A percentile compares a stretch with the other conserved stretches of the same genome.
phyloP scores from a whole-genome alignment of 2,113 vertebrate genomes.

The Mormyrus iriodes region DNA sequence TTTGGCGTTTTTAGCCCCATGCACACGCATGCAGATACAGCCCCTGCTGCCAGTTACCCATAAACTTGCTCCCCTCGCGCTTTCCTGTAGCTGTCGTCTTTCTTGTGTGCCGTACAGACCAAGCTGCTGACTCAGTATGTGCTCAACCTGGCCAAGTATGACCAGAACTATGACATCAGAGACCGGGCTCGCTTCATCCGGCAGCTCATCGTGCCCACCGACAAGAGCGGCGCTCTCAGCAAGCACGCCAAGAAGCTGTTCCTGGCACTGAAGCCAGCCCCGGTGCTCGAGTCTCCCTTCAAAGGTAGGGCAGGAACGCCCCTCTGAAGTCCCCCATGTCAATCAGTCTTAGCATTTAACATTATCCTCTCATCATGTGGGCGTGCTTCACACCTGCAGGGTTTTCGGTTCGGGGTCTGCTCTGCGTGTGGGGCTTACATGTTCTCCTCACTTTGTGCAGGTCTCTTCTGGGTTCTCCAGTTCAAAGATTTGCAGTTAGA shows the following conservation, averaged over 20 bases:
- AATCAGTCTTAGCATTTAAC: background rate
- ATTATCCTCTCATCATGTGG: background rate
- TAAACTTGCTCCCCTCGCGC: background rate
- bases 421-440: background rate
- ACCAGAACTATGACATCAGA: slow-evolving; percentile 96
- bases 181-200: slow-evolving; percentile 93
- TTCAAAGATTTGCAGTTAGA: too few relatives aligned
- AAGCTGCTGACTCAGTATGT: slow-evolving; percentile 96
- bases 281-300: slow-evolving; percentile 90
- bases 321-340: background rate
- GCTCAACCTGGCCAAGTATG: slow-evolving; percentile 94
- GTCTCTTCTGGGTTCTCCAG: too few relatives aligned
- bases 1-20: background rate
- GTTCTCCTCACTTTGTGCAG: background rate
- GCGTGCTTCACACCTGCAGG: background rate
- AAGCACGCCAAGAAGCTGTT: slow-evolving; percentile 97
- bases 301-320: slow-evolving; percentile 71
- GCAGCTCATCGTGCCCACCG: slow-evolving; percentile 92
- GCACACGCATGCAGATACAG: background rate
- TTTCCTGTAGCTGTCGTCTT: background rate
- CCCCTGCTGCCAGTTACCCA: background rate
- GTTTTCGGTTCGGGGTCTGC: background rate
- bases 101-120: slow-evolving; percentile 59
- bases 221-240: slow-evolving; percentile 89
- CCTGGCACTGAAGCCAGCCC: slow-evolving; percentile 90